phyloP scores from a whole-genome alignment of 35 echinoderm and acorn worm genomes.

The Heliocidaris tuberculata region DNA sequence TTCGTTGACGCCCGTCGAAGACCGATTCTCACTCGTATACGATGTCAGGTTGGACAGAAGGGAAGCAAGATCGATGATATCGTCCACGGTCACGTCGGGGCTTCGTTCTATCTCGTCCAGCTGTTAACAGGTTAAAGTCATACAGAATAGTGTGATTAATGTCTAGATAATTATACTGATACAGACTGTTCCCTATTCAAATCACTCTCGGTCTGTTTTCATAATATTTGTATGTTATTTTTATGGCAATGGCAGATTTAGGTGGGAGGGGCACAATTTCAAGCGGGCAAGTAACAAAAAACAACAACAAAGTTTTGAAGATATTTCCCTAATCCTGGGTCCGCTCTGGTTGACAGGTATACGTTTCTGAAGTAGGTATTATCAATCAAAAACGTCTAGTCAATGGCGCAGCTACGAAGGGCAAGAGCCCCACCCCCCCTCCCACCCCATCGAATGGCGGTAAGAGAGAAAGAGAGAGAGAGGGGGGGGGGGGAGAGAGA shows the following conservation, averaged over 20 bases:
- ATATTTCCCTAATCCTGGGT: not conserved
- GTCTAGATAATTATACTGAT: too few relatives aligned
- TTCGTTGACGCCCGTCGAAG: not conserved
- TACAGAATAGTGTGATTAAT: too few relatives aligned
- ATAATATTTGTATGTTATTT: not conserved
- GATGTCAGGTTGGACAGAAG: conserved; percentile 43
- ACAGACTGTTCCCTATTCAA: too few relatives aligned
- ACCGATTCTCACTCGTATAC: not conserved
- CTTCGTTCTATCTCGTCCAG: conserved; percentile 26
- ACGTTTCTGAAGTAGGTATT: not conserved
- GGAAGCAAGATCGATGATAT: conserved; percentile 36
- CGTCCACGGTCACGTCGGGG: not conserved
- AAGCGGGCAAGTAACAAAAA: too few relatives aligned
- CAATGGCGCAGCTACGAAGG: too few relatives aligned
- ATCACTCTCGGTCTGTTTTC: too few relatives aligned
- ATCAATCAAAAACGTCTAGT: not conserved
- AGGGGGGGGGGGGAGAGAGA: too few relatives aligned
- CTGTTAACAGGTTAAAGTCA: conserved; percentile 15
- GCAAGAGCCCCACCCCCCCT: too few relatives aligned
- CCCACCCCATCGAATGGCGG: too few relatives aligned
- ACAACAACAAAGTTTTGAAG: too few relatives aligned
- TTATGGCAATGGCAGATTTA: not conserved
- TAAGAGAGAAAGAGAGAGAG: too few relatives aligned
- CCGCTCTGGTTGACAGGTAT: not conserved
- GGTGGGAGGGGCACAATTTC: too few relatives aligned